Evolutionary conservation across 2,888 invertebrate species (phyloP), one percentile per base, ranked within the genome.

Genomic region (Fragum whitleyi): DNA sequence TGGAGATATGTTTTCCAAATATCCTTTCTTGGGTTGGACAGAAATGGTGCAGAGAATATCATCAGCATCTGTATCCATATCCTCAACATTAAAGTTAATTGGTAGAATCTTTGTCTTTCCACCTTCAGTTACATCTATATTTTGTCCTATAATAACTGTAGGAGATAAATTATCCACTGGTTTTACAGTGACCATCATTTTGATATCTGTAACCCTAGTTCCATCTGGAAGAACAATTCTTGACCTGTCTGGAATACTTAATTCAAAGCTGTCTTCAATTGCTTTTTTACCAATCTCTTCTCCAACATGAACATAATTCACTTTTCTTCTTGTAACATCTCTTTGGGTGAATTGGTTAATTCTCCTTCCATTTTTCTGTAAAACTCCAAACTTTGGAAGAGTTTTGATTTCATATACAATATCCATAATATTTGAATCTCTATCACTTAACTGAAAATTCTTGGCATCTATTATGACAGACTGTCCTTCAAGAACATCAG

Each of bases 101-200:
- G 89, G 82, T 7, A 92, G 83, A 51, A 94, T 86, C n/a, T 90
- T 74, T 16, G 86, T 86, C 70, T 91, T 92, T 28, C 88, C 86
- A 23, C 92, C 92, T 89, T 94, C 94, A 26, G 82, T 59, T 16
- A 94, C 93, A 39, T 85, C 87, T 55, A 92, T 89, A 2, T 81
- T 81, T 7, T 82, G 79, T 14, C 88, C 89, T 21, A 92, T 70
- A 2, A 86, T 85, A 2, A 94, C 90, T 21, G 81, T 81, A 5
- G 94, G 94, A 5, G 91, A 69, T 51, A 89, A 85, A 79, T 91
- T 93, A 86, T 94, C 92, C 2, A 92, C 89, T 14, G 94, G 94
- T 19, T 88, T 42, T 42, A 94, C 90, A 6, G 85, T 88, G 7
- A 94, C 90, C 36, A 83, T 70, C 23, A 93, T 90, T 28, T 87